phyloP scores from a whole-genome alignment of 2,113 vertebrate species.

The Lasiurus cinereus region DNA sequence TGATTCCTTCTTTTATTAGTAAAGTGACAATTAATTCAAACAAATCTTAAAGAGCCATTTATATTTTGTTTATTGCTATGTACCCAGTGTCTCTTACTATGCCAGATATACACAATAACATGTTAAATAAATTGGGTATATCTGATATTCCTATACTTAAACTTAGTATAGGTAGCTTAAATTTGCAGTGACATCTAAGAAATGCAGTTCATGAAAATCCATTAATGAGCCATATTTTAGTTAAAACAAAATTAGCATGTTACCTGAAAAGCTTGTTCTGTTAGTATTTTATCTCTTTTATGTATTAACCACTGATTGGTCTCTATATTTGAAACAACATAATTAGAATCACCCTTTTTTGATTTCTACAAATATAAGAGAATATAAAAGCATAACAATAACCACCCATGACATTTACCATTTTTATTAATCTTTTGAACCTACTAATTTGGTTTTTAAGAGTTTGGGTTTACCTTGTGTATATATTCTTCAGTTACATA shows the following conservation, averaged over 20 bases:
- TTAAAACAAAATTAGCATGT: background rate
- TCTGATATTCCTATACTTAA: background rate
- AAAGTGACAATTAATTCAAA: background rate
- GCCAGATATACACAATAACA: background rate
- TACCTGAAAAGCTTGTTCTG: background rate
- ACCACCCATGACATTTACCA: background rate
- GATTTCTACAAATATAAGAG: background rate
- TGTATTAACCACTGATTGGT: background rate
- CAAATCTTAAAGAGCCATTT: background rate
- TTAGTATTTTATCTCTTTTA: background rate
- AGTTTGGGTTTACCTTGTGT: background rate
- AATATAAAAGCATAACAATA: background rate
- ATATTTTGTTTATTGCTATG: background rate
- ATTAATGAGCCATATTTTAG: background rate
- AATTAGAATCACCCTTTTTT: background rate
- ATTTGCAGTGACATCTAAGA: background rate
- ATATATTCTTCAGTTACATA: background rate
- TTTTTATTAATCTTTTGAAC: conserved; percentile 55
- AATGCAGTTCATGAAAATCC: background rate
- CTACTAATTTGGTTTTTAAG: conserved; percentile 45
- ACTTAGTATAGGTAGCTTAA: background rate
- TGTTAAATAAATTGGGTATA: background rate
- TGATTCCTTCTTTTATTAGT: background rate
- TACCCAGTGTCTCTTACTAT: background rate
- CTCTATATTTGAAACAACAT: background rate